Evolutionary conservation across 2,797 vertebrate species (phyloP).

Genomic region (Microctenopoma lineatum): DNA sequence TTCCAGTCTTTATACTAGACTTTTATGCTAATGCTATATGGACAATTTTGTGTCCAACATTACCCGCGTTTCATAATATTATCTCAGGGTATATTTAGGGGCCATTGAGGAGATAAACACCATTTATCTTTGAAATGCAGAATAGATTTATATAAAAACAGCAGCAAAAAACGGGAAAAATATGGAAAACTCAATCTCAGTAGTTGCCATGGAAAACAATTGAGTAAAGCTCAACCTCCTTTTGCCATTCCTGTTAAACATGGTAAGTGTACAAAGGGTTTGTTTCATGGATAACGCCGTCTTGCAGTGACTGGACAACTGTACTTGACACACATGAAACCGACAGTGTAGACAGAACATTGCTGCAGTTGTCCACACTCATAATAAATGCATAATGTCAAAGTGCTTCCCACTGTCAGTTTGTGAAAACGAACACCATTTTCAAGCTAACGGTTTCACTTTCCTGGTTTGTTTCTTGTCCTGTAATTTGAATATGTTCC

Average conservation of each 20-base stretch:
- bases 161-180: conserved; percentile 8
- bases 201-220: conserved; percentile 23
- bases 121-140: conserved; percentile 47
- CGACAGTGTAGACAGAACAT: neutral
- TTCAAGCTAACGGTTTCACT: conserved; percentile 9
- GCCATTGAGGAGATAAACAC: conserved; percentile 20
- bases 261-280: neutral
- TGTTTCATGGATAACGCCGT: neutral
- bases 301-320: neutral
- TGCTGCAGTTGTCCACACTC: neutral
- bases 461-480: conserved; percentile 38
- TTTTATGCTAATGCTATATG: conserved; percentile 40
- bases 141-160: conserved; percentile 11
- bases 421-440: neutral
- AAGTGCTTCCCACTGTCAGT: neutral
- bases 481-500: conserved; percentile 35
- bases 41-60: conserved; percentile 33
- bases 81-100: conserved; percentile 42
- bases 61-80: conserved; percentile 52
- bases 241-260: conserved; percentile 23
- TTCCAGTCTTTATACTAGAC: conserved; percentile 43
- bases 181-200: neutral
- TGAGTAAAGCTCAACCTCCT: conserved; percentile 6
- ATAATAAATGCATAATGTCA: neutral
- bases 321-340: neutral